Conservation (phyloP, 2,113 vertebrate species). For the Ardeotis arabs region DNA sequence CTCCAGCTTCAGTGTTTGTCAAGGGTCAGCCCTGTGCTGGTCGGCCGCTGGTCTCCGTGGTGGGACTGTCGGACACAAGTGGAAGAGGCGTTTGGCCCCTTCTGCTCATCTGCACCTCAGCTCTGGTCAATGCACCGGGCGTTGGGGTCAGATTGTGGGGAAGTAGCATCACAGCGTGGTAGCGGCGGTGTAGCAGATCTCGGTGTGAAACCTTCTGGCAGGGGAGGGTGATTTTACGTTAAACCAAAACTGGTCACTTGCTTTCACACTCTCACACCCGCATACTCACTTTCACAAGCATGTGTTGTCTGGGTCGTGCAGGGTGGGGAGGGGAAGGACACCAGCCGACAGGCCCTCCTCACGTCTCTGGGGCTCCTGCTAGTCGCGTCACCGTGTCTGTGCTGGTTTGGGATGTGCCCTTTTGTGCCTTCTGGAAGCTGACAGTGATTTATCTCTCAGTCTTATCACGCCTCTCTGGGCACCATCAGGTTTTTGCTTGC, state of each 20-base stretch:
- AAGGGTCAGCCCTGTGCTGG: neutral
- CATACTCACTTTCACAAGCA: neutral
- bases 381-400: rapidly evolving
- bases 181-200: rapidly evolving
- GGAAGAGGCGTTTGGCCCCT: neutral
- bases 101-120: rapidly evolving
- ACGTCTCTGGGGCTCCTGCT: rapidly evolving
- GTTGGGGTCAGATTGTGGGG: neutral
- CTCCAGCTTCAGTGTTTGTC: rapidly evolving
- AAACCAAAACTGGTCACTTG: neutral
- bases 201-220: neutral
- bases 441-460: neutral
- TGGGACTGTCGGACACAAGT: too few relatives aligned
- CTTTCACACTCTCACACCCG: rapidly evolving
- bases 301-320: too few relatives aligned
- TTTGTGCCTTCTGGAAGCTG: neutral
- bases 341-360: neutral
- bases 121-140: rapidly evolving
- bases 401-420: neutral
- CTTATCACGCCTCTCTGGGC: rapidly evolving
- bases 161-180: rapidly evolving
- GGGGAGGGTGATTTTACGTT: neutral
- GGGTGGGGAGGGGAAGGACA: rapidly evolving
- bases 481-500: neutral
- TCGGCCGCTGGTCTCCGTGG: neutral